phyloP scores from a whole-genome alignment of 2,888 invertebrate species.

The Pasiphila rectangulata region DNA sequence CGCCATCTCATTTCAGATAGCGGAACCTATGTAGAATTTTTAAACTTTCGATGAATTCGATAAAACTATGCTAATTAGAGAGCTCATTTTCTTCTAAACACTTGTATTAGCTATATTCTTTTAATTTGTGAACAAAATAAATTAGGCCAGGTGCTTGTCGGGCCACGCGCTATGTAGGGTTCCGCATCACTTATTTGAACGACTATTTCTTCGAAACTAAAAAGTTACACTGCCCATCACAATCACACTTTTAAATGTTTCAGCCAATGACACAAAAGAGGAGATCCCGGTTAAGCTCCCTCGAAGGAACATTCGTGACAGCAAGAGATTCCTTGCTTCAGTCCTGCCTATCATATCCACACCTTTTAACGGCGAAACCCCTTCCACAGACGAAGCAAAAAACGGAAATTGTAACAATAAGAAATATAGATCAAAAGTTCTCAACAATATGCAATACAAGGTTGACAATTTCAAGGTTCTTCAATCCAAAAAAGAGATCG shows the following conservation, averaged over 20 bases:
- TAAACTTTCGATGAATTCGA: too few relatives aligned
- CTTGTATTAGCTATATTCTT: too few relatives aligned
- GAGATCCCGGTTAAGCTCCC: constrained; percentile 32
- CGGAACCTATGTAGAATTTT: too few relatives aligned
- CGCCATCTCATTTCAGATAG: too few relatives aligned
- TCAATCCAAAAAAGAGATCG: constrained; percentile 45
- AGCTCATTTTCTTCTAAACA: too few relatives aligned
- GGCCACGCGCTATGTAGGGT: too few relatives aligned
- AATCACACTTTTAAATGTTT: constrained; percentile 15
- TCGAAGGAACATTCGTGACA: constrained; percentile 38
- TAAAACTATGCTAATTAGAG: too few relatives aligned
- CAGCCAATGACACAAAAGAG: constrained; percentile 25
- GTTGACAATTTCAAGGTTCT: constrained; percentile 43
- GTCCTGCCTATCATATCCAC: constrained; percentile 53
- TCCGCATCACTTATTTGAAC: too few relatives aligned
- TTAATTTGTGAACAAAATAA: too few relatives aligned
- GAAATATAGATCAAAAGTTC: constrained; percentile 39
- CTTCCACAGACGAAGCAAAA: constrained; percentile 25
- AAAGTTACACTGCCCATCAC: not conserved
- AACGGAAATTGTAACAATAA: constrained; percentile 16
- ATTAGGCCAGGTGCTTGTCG: too few relatives aligned
- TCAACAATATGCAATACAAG: constrained; percentile 36
- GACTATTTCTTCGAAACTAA: not conserved
- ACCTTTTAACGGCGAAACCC: constrained; percentile 49
- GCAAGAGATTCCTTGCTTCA: constrained; percentile 49